Evolutionary conservation across 2,797 vertebrate genomes (phyloP), one percentile per base, ranked within the genome.

Genomic region (Petrocephalus schoutedeni): DNA sequence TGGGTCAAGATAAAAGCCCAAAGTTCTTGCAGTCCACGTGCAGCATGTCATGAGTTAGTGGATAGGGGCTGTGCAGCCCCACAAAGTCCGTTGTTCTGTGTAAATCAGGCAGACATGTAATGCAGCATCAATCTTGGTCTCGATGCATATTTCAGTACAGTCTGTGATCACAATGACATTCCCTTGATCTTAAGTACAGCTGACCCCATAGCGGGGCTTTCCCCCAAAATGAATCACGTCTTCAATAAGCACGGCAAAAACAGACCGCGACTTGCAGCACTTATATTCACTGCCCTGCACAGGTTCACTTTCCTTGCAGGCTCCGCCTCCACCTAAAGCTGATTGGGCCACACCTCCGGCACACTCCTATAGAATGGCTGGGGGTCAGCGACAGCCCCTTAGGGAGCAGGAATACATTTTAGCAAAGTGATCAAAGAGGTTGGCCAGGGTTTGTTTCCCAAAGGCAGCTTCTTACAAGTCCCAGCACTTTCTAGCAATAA

Each of bases 61-160:
- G 74, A 21, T 9, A 49, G 41, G 0, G 19, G 74, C 74, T 49
- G 36, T 3, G 41, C 74, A 49, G 71, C 36, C 41, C 36, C 16
- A 41, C 71, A n/a, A 36, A n/a, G 28, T 19, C 32, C 2, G 67
- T n/a, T 12, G 16, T 7, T 45, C 36, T 41, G 19, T 80, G 74
- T 41, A 80, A 80, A 80, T 80, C 74, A 45, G 8, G 74, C 74
- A 80, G 74, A 80, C 74, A 80, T 49, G 6, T 80, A 80, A 49
- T 10, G 74, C 14, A 80, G 16, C 41, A 49, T 49, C 74, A 80
- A 49, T 45, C 74, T 80, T 80, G 36, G 36, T 77, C 36, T 45
- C n/a, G 41, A 19, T 80, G 59, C 16, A 45, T 49, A 80, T 80
- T 80, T n/a, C 74, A 80, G 0, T 80, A 49, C 19, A 45, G 41